These are phyloP conservation scores for Pogonognathellus flavescens DNA, from an alignment of 1,140 invertebrate genomes.

Conservation along the genomic window DNA sequence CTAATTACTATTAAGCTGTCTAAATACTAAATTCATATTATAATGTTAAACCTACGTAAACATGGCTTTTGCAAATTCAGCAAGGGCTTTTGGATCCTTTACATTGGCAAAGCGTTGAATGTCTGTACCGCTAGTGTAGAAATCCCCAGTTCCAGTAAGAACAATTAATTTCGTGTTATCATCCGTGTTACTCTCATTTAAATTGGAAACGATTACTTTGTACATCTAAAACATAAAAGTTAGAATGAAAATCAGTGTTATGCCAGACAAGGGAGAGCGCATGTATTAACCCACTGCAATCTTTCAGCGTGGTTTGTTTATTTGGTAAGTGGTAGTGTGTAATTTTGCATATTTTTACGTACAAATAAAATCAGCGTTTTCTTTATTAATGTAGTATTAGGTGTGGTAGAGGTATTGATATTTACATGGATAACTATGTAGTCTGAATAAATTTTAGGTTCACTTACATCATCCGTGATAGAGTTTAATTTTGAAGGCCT, in stretches of 20 bases:
- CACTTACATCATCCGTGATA: not conserved
- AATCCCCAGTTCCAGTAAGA: constrained; percentile 74
- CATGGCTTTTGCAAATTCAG: constrained; percentile 18
- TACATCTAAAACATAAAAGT: constrained; percentile 77
- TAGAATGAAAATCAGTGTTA: too few species aligned
- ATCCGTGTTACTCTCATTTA: constrained; percentile 73
- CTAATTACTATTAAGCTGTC: not conserved
- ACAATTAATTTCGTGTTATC: constrained; percentile 71
- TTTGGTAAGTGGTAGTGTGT: too few species aligned
- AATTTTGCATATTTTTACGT: too few species aligned
- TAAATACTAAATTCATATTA: not conserved
- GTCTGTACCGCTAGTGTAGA: constrained; percentile 76
- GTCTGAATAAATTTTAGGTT: too few species aligned
- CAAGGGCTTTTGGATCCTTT: constrained; percentile 67
- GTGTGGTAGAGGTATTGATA: too few species aligned
- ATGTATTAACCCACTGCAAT: too few species aligned
- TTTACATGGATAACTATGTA: too few species aligned
- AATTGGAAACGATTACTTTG: constrained; percentile 70
- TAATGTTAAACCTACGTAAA: constrained; percentile 22
- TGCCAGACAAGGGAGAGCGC: too few species aligned
- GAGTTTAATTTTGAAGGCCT: not conserved
- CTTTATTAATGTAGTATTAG: too few species aligned
- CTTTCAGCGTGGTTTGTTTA: too few species aligned
- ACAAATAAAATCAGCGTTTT: too few species aligned
- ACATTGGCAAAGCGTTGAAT: constrained; percentile 73